Base-by-base conservation (phyloP, 2,888 invertebrate species). In the Pristionchus maxplancki region DNA sequence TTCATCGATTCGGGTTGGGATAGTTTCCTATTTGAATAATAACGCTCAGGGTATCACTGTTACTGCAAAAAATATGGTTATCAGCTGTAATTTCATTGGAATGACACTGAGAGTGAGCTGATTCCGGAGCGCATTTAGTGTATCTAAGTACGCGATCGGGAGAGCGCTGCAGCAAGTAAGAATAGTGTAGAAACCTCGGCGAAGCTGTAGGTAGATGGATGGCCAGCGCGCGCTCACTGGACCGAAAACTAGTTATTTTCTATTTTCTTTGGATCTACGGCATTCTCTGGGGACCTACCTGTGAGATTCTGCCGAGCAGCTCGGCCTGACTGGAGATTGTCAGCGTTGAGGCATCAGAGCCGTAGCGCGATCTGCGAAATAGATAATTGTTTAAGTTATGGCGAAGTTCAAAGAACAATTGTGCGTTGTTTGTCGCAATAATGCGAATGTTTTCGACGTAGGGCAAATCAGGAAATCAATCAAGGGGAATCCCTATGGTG, bases 271-370 rank as follows among this genome's bases (percentile, higher is more conserved):
- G n/a, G n/a, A n/a, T n/a, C n/a, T 17, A 17, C 20, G 20, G 20
- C 5, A 71, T 24, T 34, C 8, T 34, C 9, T 4, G 4, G 31
- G 9, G 24, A 28, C 78, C 3, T 28, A 78, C 78, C 78, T 44
- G 44, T 15, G 78, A 9, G 48, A 78, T 78, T 48, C 20, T 78
- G n/a, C 78, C 44, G n/a, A 44, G 78, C 17, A 78, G 15, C 44
- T 78, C 78, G n/a, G 44, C 44, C 44, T 78, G 78, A 78, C 78
- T 78, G 28, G 78, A 40, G 28, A 78, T 28, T 1, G 78, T 78
- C 13, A 78, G 78, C 8, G 78, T 78, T 8, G 78, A 78, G 13
- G 78, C 78, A 78, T 78, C 78, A 6, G 44, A 44, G 44, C 78
- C 78, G 20, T 44, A 78, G 48, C 78, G 78, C n/a, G 78, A 78